A percentile compares a stretch with the other conserved stretches of the same genome.
These are phyloP conservation scores for Meandrusa payeni DNA, from an alignment of 2,888 invertebrate species.

Conservation along the genomic window DNA sequence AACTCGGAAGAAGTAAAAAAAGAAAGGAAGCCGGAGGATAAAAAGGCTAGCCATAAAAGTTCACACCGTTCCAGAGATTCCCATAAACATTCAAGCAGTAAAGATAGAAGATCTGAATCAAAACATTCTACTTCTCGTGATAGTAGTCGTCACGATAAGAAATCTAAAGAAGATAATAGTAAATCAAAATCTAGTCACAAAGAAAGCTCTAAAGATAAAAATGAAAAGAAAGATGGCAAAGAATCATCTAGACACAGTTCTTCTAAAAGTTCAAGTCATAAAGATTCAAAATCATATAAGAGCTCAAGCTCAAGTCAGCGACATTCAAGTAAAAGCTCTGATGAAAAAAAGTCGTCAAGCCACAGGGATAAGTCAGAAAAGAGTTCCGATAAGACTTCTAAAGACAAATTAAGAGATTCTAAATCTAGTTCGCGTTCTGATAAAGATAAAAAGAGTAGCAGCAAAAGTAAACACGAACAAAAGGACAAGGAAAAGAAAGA, in stretches of 20 bases:
- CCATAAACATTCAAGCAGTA: conserved; percentile 62
- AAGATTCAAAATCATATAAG: conserved; percentile 58
- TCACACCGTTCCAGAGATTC: conserved; percentile 67
- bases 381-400: conserved; percentile 51
- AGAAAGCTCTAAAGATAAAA: conserved; percentile 56
- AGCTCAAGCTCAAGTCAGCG: conserved; percentile 40
- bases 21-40: conserved; percentile 56
- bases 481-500: conserved; percentile 69
- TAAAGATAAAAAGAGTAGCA: conserved; percentile 62
- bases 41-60: conserved; percentile 57
- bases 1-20: conserved; percentile 58
- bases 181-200: conserved; percentile 59
- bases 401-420: conserved; percentile 54
- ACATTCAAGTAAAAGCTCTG: conserved; percentile 57
- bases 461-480: conserved; percentile 63
- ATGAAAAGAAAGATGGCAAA: conserved; percentile 59
- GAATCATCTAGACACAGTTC: conserved; percentile 67
- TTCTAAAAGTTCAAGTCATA: conserved; percentile 58
- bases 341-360: conserved; percentile 59
- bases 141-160: conserved; percentile 59
- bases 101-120: conserved; percentile 61
- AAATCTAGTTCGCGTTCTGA: conserved; percentile 65
- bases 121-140: conserved; percentile 65
- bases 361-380: conserved; percentile 59
- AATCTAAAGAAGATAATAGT: conserved; percentile 56